Conservation (phyloP, 2,888 invertebrate species). For the Ectemnius continuus region DNA sequence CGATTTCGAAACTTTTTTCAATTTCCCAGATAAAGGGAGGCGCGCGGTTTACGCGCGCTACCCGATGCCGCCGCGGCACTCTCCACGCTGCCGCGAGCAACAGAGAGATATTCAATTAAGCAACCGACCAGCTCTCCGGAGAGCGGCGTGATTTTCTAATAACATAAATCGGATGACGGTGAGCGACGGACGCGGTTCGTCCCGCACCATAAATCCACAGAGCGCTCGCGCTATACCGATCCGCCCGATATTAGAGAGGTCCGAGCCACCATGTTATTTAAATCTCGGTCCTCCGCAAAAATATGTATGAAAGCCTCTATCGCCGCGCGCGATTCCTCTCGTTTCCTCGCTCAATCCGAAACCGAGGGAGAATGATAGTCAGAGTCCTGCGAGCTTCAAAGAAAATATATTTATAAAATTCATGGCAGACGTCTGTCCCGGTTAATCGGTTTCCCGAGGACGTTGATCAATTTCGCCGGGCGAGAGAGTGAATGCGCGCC, state of each 20-base stretch:
- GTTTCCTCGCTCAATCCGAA: conserved; percentile 5
- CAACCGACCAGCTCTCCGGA: conserved; percentile 20
- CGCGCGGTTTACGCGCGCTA: conserved; percentile 9
- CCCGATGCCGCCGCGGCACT: conserved; percentile 14
- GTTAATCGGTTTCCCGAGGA: conserved; percentile 66
- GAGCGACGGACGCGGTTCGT: not conserved
- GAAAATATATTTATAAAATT: conserved; percentile 64
- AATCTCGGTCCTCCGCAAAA: not conserved
- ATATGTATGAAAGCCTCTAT: not conserved
- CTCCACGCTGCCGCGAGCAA: not conserved
- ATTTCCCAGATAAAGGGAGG: conserved; percentile 31
- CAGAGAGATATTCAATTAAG: conserved; percentile 34
- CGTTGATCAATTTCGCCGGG: conserved; percentile 63
- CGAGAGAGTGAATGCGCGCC: conserved; percentile 50
- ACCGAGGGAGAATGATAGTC: conserved; percentile 34
- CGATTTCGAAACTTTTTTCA: conserved; percentile 45
- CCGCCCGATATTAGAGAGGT: conserved; percentile 6
- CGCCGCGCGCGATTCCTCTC: not conserved
- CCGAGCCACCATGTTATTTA: conserved; percentile 1
- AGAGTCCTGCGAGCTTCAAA: conserved; percentile 27
- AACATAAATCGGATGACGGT: conserved; percentile 23
- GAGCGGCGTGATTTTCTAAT: conserved; percentile 30
- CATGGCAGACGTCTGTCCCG: conserved; percentile 57
- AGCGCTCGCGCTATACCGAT: not conserved
- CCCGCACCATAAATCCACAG: conserved; percentile 1